Evolutionary conservation across 2,113 vertebrate species (phyloP).

Genomic region (Chitala chitala): DNA sequence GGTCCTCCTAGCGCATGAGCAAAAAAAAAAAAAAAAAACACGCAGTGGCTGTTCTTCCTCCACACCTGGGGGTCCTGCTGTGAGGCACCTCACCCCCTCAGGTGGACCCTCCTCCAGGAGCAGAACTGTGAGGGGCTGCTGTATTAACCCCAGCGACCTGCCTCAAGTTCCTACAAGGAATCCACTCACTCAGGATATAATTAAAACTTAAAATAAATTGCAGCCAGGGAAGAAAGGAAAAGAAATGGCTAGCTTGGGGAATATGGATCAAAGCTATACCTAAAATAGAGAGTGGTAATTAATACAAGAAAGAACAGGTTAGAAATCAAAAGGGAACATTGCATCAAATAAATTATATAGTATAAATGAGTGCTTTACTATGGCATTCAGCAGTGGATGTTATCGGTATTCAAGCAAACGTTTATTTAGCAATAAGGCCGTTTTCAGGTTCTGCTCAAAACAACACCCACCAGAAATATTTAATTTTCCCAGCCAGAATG

Average conservation of each 20-base stretch:
- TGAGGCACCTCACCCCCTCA: constrained; percentile 20
- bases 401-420: not conserved
- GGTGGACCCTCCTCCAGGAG: constrained; percentile 26
- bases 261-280: constrained; percentile 31
- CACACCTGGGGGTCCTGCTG: not conserved
- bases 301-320: constrained; percentile 25
- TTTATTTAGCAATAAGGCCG: not conserved
- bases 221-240: constrained; percentile 3
- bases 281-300: constrained; percentile 33
- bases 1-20: not conserved
- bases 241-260: constrained; percentile 1
- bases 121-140: constrained; percentile 25
- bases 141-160: constrained; percentile 43
- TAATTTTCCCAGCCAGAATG: not conserved
- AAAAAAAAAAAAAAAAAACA: not conserved
- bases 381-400: not conserved
- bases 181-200: constrained; percentile 32
- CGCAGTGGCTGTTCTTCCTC: not conserved
- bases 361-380: constrained; percentile 18
- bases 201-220: constrained; percentile 24
- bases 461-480: not conserved
- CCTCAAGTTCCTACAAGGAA: constrained; percentile 19
- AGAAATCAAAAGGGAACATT: constrained; percentile 20
- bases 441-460: not conserved
- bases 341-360: constrained; percentile 14